These are phyloP conservation scores for Cheilosia vulpina DNA, from an alignment of 2,888 invertebrate species.

Conservation along the genomic window DNA sequence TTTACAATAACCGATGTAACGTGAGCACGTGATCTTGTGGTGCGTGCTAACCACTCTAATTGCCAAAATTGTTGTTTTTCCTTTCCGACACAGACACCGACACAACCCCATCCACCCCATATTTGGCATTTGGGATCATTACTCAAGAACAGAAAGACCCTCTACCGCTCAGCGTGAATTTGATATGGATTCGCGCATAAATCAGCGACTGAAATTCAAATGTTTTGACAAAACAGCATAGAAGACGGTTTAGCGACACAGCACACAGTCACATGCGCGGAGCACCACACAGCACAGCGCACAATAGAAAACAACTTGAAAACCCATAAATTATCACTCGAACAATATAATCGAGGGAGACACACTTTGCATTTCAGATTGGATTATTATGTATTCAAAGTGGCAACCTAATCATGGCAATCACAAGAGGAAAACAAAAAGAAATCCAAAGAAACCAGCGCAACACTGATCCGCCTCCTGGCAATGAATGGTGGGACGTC, in stretches of 20 bases:
- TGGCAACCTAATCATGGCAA: slow-evolving; percentile 73
- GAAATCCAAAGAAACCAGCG: slow-evolving; percentile 33
- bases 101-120: slow-evolving; percentile 13
- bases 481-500: not conserved
- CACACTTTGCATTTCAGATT: slow-evolving; percentile 74
- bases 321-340: slow-evolving; percentile 73
- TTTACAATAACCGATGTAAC: slow-evolving; percentile 1
- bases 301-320: slow-evolving; percentile 73
- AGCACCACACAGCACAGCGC: not conserved
- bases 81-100: not conserved
- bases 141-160: slow-evolving; percentile 55
- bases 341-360: slow-evolving; percentile 72
- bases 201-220: slow-evolving; percentile 58
- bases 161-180: slow-evolving; percentile 42
- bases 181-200: slow-evolving; percentile 68
- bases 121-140: slow-evolving; percentile 59
- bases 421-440: slow-evolving; percentile 57
- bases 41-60: slow-evolving; percentile 56
- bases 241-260: slow-evolving; percentile 10
- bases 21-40: slow-evolving; percentile 38
- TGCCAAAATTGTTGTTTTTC: slow-evolving; percentile 57
- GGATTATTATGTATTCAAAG: slow-evolving; percentile 74
- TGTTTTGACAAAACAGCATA: slow-evolving; percentile 26
- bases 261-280: slow-evolving; percentile 2
- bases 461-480: slow-evolving; percentile 27